Conservation (phyloP, 2,888 invertebrate species). For the Polietes domitor region DNA sequence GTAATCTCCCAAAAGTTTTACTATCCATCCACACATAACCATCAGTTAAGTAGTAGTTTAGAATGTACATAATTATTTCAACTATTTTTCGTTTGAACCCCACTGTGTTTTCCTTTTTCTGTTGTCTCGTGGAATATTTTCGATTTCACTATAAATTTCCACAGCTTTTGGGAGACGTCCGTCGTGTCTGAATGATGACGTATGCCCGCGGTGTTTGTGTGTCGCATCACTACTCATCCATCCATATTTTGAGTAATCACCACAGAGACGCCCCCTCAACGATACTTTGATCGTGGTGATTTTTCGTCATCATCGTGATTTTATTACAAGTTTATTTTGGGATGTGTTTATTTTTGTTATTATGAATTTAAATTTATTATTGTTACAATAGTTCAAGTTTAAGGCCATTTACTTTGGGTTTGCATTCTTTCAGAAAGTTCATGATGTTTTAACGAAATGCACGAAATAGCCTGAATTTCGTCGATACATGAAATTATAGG, state of each 20-base stretch:
- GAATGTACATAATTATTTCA: too few species aligned
- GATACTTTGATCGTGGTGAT: neutral
- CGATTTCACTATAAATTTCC: constrained; percentile 31
- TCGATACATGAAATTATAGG: too few species aligned
- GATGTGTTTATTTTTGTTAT: neutral
- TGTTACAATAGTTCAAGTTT: constrained; percentile 49
- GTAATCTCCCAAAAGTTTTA: too few species aligned
- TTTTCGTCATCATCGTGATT: neutral
- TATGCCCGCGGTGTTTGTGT: neutral
- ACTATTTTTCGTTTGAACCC: neutral
- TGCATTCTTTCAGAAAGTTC: constrained; percentile 31
- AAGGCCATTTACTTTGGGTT: constrained; percentile 29
- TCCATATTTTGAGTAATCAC: neutral
- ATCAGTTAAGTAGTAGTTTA: too few species aligned
- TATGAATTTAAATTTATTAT: neutral
- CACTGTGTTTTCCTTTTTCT: neutral
- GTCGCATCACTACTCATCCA: neutral
- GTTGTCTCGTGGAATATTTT: constrained; percentile 18
- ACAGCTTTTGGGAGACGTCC: constrained; percentile 33
- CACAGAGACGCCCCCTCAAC: constrained; percentile 47
- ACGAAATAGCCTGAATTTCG: too few species aligned
- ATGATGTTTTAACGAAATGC: too few species aligned
- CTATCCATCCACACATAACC: too few species aligned
- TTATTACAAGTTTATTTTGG: neutral
- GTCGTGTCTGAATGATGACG: neutral